Evolutionary conservation across 1,140 invertebrate species (phyloP).

Genomic region (Zaprionus africanus): DNA sequence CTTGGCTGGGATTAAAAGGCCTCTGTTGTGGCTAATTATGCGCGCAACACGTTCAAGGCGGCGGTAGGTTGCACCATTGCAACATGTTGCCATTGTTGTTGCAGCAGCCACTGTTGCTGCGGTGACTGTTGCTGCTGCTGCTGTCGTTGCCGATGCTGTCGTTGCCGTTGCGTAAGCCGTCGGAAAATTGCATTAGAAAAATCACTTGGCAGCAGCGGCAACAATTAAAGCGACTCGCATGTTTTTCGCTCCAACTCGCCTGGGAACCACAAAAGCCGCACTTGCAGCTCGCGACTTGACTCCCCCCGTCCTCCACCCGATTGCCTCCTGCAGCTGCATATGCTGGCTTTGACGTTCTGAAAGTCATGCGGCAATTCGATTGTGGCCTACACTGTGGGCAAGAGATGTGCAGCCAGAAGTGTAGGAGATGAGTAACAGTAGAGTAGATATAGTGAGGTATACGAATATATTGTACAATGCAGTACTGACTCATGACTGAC

Average conservation of each 20-base stretch:
- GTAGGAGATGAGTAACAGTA: slow-evolving; percentile 16
- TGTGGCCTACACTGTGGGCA: slow-evolving; percentile 38
- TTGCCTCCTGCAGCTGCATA: slow-evolving; percentile 11
- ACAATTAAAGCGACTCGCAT: slow-evolving; percentile 80
- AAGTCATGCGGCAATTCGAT: slow-evolving; percentile 53
- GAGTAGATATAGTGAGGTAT: not conserved
- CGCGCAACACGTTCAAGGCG: slow-evolving; percentile 77
- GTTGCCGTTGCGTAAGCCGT: slow-evolving; percentile 65
- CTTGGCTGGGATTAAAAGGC: slow-evolving; percentile 14
- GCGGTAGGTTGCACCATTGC: slow-evolving; percentile 63
- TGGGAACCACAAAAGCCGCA: slow-evolving; percentile 79
- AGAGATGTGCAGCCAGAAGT: slow-evolving; percentile 9
- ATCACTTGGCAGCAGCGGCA: slow-evolving; percentile 73
- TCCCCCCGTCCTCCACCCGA: not conserved
- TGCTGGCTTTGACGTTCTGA: slow-evolving; percentile 67
- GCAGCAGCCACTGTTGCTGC: slow-evolving; percentile 30
- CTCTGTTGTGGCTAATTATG: slow-evolving; percentile 68
- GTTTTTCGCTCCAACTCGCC: slow-evolving; percentile 73
- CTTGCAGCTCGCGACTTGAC: slow-evolving; percentile 29
- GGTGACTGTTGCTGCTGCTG: slow-evolving; percentile 41
- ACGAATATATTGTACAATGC: not conserved
- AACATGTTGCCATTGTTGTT: slow-evolving; percentile 54
- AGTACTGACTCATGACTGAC: not conserved
- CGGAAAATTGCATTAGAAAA: slow-evolving; percentile 80
- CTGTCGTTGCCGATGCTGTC: slow-evolving; percentile 27